These are phyloP conservation scores for Psilopsiagon aymara DNA, from an alignment of 2,113 vertebrate species.

Conservation along the genomic window DNA sequence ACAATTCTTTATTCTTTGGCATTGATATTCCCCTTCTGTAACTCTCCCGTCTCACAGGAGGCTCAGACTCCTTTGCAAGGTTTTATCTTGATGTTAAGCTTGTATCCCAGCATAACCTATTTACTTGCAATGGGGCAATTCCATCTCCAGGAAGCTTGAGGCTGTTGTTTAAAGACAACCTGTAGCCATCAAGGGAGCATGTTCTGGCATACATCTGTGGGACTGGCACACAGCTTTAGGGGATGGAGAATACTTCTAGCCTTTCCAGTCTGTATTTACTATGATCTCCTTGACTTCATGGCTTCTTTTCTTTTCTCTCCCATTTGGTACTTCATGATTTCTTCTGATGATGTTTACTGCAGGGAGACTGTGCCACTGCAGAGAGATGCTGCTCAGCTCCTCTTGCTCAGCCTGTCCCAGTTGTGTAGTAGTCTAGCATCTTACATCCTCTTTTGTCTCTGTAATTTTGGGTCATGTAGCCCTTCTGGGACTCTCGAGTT, in stretches of 20 bases:
- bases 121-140: not conserved
- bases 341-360: not conserved
- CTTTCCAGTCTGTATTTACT: not conserved
- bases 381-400: not conserved
- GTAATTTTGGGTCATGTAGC: not conserved
- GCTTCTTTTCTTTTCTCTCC: not conserved
- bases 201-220: not conserved
- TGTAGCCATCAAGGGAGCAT: not conserved
- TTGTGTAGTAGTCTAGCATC: not conserved
- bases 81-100: not conserved
- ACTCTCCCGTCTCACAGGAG: not conserved
- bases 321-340: not conserved
- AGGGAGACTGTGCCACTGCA: not conserved
- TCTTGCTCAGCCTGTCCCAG: not conserved
- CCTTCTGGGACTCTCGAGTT: not conserved
- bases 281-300: not conserved
- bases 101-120: not conserved
- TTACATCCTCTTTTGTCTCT: not conserved
- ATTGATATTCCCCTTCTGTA: not conserved
- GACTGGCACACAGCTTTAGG: not conserved
- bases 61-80: not conserved
- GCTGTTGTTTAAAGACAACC: not conserved
- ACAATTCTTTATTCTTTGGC: not conserved
- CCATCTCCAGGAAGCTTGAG: not conserved
- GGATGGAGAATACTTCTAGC: not conserved